Base-by-base conservation (phyloP, 2,888 invertebrate species). In the Amiota minor region DNA sequence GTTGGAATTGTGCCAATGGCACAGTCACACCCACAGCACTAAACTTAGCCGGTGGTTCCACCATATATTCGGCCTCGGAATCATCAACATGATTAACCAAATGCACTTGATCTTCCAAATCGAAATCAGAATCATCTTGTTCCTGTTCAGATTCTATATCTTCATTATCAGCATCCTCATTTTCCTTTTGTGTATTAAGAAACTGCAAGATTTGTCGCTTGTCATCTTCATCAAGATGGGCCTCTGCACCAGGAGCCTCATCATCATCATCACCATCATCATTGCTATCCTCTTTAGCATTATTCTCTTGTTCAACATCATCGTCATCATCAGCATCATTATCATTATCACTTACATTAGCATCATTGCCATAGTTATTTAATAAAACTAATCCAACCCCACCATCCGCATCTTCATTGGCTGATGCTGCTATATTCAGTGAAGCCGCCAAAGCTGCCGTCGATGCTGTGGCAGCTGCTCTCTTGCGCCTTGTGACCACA, bases 401-500 rank as follows among this genome's bases (percentile, higher is more conserved):
- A 69, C 18, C 69, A 61, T 61, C 59, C 1, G 69, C 47, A 47
- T 62, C 71, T 6, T 59, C 71, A 11, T 72, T 72, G 45, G 73
- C 46, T 2, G 71, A 50, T 6, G 73, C 65, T 12, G 65, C 67
- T 18, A 76, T 53, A 14, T 46, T 76, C 50, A 72, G 11, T 67
- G 67, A 50, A 14, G 67, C 67, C 9, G 67, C 67, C 11, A 68
- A 14, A 12, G 67, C 67, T 53, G 67, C 50, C 23, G 67, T 9
- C 10, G 50, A 53, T 8, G 67, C 67, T 23, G 67, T 23, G 2
- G 67, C 67, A 12, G 67, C 23, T 11, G 50, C 53, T 12, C 87
- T 85, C 73, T 87, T 88, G 12, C 88, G 80, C 0, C 85, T 72
- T 1, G 85, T 86, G 0, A 86, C 80, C 45, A 88, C 87, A 64